phyloP scores from a whole-genome alignment of 2,888 invertebrate species.

The Xestia rhomboidea region DNA sequence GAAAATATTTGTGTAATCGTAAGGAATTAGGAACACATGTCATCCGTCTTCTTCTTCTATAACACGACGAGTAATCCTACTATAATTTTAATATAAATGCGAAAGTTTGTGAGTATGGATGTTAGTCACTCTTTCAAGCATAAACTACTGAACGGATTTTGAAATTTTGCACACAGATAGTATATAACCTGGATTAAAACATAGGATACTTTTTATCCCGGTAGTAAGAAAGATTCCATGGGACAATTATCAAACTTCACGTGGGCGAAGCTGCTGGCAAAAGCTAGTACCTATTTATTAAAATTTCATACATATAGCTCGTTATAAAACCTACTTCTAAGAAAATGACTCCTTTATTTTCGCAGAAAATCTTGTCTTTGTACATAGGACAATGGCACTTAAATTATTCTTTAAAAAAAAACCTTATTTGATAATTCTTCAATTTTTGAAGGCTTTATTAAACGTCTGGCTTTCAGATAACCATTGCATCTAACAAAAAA shows the following conservation, averaged over 20 bases:
- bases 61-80: neutral
- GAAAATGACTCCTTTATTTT: neutral
- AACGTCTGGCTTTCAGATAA: neutral
- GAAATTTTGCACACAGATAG: too few species aligned
- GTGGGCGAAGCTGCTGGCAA: too few species aligned
- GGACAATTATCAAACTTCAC: too few species aligned
- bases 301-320: neutral
- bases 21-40: conserved; percentile 10
- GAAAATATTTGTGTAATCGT: conserved; percentile 21
- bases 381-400: neutral
- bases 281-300: neutral
- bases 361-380: neutral
- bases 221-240: too few species aligned
- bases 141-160: too few species aligned
- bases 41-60: neutral
- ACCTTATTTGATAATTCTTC: neutral
- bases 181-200: too few species aligned
- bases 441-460: neutral
- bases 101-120: too few species aligned
- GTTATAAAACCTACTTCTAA: neutral
- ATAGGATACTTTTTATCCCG: too few species aligned
- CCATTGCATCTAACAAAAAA: neutral
- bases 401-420: neutral
- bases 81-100: too few species aligned
- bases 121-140: too few species aligned